Evolutionary conservation across 2,797 vertebrate species (phyloP).

Genomic region (Ammospiza maritima): DNA sequence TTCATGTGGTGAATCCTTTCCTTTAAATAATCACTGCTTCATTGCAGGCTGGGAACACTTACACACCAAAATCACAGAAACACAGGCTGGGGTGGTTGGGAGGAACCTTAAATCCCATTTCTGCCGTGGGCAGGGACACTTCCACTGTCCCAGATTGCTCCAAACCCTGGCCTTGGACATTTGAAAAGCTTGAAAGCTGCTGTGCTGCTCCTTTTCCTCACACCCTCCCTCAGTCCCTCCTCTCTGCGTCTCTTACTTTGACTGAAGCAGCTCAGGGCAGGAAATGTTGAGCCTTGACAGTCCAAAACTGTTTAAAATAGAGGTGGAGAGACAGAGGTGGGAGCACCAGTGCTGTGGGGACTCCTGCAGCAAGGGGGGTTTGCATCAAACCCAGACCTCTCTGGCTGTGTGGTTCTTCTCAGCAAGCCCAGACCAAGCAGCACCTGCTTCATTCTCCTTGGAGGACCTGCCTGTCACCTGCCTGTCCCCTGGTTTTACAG

Average conservation of each 20-base stretch:
- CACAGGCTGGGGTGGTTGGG: background rate
- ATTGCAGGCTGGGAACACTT: background rate
- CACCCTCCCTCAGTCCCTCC: background rate
- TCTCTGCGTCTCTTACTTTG: background rate
- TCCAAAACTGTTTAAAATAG: background rate
- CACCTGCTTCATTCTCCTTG: rapidly evolving
- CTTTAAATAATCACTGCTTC: background rate
- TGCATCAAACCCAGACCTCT: background rate
- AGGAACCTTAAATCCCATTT: background rate
- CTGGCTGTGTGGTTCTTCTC: background rate
- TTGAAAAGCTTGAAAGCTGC: background rate
- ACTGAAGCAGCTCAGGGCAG: background rate
- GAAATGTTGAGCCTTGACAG: background rate
- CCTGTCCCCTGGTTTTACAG: background rate
- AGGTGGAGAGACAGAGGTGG: background rate
- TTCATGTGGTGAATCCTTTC: background rate
- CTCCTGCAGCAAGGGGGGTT: background rate
- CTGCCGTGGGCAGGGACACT: background rate
- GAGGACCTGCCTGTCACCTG: background rate
- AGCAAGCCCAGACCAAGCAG: background rate
- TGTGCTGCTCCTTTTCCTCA: background rate
- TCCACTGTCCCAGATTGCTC: background rate
- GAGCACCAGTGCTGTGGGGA: background rate
- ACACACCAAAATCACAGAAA: background rate
- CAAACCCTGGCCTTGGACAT: background rate